Conservation (phyloP, 2,888 invertebrate species). For the Drosophila koepferae region DNA sequence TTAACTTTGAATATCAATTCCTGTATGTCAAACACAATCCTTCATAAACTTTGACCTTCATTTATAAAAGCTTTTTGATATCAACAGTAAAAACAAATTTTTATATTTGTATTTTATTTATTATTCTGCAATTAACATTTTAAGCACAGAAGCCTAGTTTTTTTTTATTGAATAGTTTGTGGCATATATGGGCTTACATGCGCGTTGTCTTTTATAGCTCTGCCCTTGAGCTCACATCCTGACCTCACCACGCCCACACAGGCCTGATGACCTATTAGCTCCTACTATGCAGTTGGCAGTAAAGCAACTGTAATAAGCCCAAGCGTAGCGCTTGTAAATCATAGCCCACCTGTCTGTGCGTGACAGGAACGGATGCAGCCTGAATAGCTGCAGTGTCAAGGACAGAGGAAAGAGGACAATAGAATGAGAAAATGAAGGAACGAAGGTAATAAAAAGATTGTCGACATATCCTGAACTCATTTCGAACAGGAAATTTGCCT, state of each 20-base stretch:
- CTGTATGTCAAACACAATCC: too few relatives aligned
- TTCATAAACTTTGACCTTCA: neutral
- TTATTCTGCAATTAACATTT: constrained; percentile 18
- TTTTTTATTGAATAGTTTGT: constrained; percentile 26
- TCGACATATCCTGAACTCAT: constrained; percentile 35
- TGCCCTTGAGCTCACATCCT: neutral
- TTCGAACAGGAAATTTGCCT: constrained; percentile 27
- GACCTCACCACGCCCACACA: neutral
- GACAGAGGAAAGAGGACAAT: neutral
- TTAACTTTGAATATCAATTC: neutral
- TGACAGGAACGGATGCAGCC: constrained; percentile 59
- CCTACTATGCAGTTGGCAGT: constrained; percentile 15
- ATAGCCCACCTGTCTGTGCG: constrained; percentile 51
- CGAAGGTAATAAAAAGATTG: constrained; percentile 37
- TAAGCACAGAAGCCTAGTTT: constrained; percentile 14
- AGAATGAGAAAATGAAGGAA: neutral
- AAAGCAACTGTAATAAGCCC: constrained; percentile 10
- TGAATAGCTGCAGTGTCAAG: constrained; percentile 44
- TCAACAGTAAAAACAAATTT: neutral
- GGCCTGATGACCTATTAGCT: constrained; percentile 34
- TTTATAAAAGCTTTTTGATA: neutral
- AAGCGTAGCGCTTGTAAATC: constrained; percentile 46
- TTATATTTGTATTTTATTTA: neutral
- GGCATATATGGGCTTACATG: constrained; percentile 15
- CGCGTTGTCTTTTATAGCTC: constrained; percentile 21